Evolutionary conservation across 2,888 invertebrate species (phyloP).

Genomic region (Cephus rjabovi): DNA sequence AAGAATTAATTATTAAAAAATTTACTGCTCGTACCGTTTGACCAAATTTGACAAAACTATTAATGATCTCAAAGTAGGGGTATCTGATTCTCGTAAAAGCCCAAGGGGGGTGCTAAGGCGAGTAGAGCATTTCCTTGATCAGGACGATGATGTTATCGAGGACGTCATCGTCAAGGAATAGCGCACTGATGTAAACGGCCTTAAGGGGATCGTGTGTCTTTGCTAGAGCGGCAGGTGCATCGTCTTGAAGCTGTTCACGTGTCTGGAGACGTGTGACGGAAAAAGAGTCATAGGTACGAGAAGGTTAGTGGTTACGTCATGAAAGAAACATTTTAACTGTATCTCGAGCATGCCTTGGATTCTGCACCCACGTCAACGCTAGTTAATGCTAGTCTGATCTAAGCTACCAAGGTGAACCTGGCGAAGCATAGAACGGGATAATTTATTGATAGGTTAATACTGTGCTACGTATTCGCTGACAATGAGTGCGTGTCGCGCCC

Average conservation of each 20-base stretch:
- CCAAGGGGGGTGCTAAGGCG: background rate
- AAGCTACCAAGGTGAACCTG: background rate
- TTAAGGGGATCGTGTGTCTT: background rate
- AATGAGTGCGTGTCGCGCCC: background rate
- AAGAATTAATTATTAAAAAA: background rate
- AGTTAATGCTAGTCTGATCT: conserved; percentile 4
- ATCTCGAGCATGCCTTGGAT: conserved; percentile 40
- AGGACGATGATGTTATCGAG: background rate
- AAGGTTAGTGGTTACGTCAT: conserved; percentile 25
- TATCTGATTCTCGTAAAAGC: background rate
- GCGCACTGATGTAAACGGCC: background rate
- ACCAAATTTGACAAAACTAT: background rate
- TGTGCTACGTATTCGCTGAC: background rate
- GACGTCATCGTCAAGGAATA: background rate
- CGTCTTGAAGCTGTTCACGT: background rate
- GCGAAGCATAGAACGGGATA: background rate
- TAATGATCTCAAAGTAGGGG: background rate
- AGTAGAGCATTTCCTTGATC: background rate
- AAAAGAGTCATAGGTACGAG: background rate
- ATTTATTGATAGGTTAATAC: background rate
- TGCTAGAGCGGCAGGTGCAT: background rate
- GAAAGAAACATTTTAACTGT: conserved; percentile 47
- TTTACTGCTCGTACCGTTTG: background rate
- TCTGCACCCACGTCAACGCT: conserved; percentile 30
- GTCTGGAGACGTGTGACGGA: background rate